These are phyloP conservation scores for Podarcis cretensis DNA, from an alignment of 2,113 vertebrate species.

Conservation along the genomic window DNA sequence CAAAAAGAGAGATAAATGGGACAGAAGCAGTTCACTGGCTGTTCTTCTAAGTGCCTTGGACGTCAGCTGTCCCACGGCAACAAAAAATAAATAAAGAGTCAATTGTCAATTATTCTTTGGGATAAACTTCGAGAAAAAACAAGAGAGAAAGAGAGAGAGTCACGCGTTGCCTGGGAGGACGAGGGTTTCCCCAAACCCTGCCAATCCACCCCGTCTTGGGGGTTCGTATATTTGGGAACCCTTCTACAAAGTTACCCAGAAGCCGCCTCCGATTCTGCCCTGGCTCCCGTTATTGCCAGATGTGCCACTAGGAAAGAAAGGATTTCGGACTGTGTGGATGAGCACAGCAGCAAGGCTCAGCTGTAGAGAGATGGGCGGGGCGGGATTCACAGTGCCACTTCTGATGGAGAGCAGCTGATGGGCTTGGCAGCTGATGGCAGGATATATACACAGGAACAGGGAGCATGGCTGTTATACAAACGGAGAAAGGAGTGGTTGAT, in stretches of 20 bases:
- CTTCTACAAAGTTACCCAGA: not conserved
- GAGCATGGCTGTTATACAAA: not conserved
- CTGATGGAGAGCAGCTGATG: not conserved
- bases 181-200: too few relatives aligned
- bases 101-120: slow-evolving; percentile 15
- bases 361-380: too few relatives aligned
- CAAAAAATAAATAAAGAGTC: not conserved
- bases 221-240: too few relatives aligned
- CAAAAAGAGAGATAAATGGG: not conserved
- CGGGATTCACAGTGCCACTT: not conserved
- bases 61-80: not conserved
- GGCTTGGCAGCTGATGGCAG: too few relatives aligned
- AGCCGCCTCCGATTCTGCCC: not conserved
- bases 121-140: not conserved
- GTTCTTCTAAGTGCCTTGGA: not conserved
- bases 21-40: not conserved
- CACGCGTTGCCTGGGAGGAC: not conserved
- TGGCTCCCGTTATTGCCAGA: not conserved
- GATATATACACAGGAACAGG: too few relatives aligned
- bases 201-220: not conserved
- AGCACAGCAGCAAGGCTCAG: not conserved
- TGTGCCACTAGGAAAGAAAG: too few relatives aligned
- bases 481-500: too few relatives aligned
- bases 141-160: not conserved
- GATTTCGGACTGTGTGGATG: not conserved